Evolutionary conservation across 2,888 invertebrate species (phyloP), one percentile per base, ranked within the genome.

Genomic region (Parnassius orleans): DNA sequence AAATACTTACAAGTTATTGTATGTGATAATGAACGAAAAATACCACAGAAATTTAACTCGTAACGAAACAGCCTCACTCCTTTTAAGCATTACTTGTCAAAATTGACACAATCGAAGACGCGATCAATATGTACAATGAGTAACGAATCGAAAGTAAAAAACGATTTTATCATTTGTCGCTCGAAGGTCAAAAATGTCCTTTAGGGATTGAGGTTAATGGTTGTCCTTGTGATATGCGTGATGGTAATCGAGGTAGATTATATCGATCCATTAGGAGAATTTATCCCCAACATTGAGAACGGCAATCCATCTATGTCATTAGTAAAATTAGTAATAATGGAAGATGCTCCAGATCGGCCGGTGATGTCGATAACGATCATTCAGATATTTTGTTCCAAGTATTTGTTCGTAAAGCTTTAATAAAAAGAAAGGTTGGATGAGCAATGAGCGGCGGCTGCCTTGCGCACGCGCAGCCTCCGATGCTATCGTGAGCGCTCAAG

Each of bases 121-220:
- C 68, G 69, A 77, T 76, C 76, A 68, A 71, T 67, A 67, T 65
- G 66, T 69, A 65, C 55, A 46, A 46, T 52, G 48, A 64, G 66
- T 65, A 69, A 64, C 68, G 68, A 75, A 75, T 73, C 72, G 77
- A 78, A 77, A 79, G 81, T 77, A 77, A 73, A 68, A 69, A 77
- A 74, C 74, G 78, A 84, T 84, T 69, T 75, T 75, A 85, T 84
- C 81, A 76, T 69, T 74, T 75, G 72, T 76, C 76, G 68, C 65
- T 73, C 64, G 83, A 84, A 87, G 86, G 85, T 81, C 80, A 78
- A 72, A 71, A 71, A 76, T 79, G 78, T 84, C 83, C 84, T 81
- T 79, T 72, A 83, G 79, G 84, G 83, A 85, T 85, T 83, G 80
- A 79, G 84, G 84, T 78, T 84, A 86, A 86, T 82, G 79, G 80